These are phyloP conservation scores for Mormyrops attenuatus DNA, from an alignment of 2,797 vertebrate species.

Conservation along the genomic window DNA sequence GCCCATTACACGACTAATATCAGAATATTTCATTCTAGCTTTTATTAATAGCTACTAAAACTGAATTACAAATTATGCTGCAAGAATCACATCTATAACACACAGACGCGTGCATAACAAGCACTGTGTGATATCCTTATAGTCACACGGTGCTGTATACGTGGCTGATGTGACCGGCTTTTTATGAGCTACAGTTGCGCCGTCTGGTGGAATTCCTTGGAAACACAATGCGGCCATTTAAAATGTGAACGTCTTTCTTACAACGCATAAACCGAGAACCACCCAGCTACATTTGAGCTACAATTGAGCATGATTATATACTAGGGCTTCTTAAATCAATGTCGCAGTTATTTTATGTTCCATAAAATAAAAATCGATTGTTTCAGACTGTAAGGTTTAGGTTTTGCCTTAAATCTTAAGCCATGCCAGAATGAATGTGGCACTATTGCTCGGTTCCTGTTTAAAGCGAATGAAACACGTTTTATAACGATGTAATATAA, in stretches of 20 bases:
- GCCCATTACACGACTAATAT: neutral
- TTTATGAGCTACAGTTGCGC: neutral
- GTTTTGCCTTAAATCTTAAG: neutral
- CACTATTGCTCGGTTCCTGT: neutral
- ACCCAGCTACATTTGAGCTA: neutral
- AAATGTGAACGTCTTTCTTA: neutral
- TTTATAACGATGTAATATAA: neutral
- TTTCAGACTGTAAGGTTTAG: neutral
- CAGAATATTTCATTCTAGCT: neutral
- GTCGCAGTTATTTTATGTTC: neutral
- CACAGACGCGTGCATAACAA: neutral
- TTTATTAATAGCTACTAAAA: neutral
- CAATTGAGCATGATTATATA: neutral
- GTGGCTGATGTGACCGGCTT: neutral
- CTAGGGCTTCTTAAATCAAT: neutral
- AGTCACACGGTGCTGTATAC: neutral
- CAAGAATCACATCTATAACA: neutral
- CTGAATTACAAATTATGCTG: neutral
- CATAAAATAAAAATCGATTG: neutral
- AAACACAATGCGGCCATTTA: neutral
- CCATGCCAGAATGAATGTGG: neutral
- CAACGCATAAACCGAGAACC: neutral
- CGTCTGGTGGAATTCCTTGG: neutral
- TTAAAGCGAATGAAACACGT: neutral
- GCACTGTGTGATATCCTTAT: neutral